phyloP scores from a whole-genome alignment of 2,888 invertebrate genomes.

The Pyrocoelia pectoralis region DNA sequence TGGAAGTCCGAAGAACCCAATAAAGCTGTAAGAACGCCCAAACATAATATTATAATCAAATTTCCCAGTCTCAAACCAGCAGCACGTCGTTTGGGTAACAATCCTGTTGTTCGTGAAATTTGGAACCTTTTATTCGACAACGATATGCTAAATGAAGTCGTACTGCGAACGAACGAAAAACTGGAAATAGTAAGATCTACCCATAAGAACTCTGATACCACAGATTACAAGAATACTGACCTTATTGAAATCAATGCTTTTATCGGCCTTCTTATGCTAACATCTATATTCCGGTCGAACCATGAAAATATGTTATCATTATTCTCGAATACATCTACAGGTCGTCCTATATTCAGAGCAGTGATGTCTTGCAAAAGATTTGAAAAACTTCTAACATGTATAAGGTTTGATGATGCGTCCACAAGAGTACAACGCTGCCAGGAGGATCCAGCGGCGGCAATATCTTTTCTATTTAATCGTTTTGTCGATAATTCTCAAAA shows the following conservation, averaged over 20 bases:
- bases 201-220: background rate
- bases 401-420: background rate
- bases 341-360: background rate
- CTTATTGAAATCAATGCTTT: background rate
- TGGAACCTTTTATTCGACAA: background rate
- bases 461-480: background rate
- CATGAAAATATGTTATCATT: background rate
- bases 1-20: background rate
- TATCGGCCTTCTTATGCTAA: background rate
- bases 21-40: background rate
- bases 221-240: conserved; percentile 2
- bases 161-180: background rate
- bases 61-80: background rate
- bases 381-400: background rate
- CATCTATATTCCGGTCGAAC: background rate
- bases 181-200: background rate
- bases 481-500: background rate
- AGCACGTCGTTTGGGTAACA: background rate
- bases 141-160: background rate
- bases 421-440: background rate
- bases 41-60: background rate
- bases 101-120: background rate
- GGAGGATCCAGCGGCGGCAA: background rate
- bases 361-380: background rate
- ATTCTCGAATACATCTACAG: background rate